These are phyloP conservation scores for Acanthopagrus latus DNA, from an alignment of 2,797 vertebrate species.

Conservation along the genomic window DNA sequence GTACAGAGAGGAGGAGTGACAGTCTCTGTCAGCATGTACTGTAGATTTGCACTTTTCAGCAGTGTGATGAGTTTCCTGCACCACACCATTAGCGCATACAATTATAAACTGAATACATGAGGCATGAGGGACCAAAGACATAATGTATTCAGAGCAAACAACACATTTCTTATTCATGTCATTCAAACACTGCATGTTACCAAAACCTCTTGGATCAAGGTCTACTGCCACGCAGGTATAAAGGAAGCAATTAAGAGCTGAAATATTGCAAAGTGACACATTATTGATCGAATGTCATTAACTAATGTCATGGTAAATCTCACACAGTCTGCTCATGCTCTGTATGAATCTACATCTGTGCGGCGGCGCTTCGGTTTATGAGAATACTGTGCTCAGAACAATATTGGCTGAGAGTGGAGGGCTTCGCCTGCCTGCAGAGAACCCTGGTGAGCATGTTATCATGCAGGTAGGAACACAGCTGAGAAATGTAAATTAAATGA, in stretches of 20 bases:
- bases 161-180: conserved; percentile 9
- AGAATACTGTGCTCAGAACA: conserved; percentile 56
- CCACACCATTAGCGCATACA: neutral
- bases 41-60: neutral
- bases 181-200: neutral
- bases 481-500: conserved; percentile 47
- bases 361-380: conserved; percentile 43
- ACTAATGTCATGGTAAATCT: neutral
- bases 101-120: conserved; percentile 10
- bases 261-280: neutral
- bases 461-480: conserved; percentile 26
- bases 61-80: neutral
- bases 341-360: conserved; percentile 40
- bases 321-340: conserved; percentile 14
- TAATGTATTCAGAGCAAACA: neutral
- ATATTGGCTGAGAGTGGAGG: conserved; percentile 20
- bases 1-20: neutral
- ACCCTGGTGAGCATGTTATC: conserved; percentile 46
- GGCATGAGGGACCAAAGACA: neutral
- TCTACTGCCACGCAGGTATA: neutral
- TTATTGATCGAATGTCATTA: conserved; percentile 6
- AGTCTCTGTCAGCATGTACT: neutral
- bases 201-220: conserved; percentile 5
- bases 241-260: neutral
- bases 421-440: conserved; percentile 5